phyloP scores from a whole-genome alignment of 2,888 invertebrate species.

The Noctua janthe region DNA sequence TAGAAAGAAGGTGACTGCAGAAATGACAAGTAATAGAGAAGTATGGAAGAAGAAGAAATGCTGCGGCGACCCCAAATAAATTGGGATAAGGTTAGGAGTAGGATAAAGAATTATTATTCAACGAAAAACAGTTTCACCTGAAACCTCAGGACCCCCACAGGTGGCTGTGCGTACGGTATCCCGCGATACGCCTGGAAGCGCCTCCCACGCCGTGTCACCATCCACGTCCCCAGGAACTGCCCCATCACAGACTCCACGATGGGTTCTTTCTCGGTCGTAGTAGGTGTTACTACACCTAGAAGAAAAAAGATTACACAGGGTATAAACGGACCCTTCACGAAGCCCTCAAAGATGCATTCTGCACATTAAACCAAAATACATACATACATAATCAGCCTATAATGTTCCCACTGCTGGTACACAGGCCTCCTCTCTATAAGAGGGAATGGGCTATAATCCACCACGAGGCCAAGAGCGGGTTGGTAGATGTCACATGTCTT shows the following conservation, averaged over 20 bases:
- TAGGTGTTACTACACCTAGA: neutral
- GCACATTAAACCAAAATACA: no score
- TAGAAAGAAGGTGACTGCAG: neutral
- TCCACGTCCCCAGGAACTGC: constrained; percentile 78
- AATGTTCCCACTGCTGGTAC: no score
- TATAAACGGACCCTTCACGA: no score
- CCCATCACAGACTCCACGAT: constrained; percentile 74
- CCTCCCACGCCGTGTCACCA: constrained; percentile 79
- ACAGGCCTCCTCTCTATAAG: no score
- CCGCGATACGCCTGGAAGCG: constrained; percentile 85
- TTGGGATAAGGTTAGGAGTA: neutral
- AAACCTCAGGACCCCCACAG: constrained; percentile 79
- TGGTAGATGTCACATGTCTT: no score
- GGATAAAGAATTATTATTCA: neutral
- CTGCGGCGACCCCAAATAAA: neutral
- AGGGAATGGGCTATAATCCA: no score
- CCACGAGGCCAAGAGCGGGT: no score
- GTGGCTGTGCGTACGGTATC: constrained; percentile 84
- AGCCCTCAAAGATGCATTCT: no score
- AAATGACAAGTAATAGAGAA: neutral
- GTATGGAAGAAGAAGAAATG: neutral
- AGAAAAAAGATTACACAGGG: neutral
- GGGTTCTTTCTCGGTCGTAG: constrained; percentile 54
- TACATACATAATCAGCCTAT: no score
- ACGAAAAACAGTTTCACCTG: constrained; percentile 71